Evolutionary conservation across 1,140 invertebrate species (phyloP), one percentile per base, ranked within the genome.

Genomic region (Trachelipus rathkii): DNA sequence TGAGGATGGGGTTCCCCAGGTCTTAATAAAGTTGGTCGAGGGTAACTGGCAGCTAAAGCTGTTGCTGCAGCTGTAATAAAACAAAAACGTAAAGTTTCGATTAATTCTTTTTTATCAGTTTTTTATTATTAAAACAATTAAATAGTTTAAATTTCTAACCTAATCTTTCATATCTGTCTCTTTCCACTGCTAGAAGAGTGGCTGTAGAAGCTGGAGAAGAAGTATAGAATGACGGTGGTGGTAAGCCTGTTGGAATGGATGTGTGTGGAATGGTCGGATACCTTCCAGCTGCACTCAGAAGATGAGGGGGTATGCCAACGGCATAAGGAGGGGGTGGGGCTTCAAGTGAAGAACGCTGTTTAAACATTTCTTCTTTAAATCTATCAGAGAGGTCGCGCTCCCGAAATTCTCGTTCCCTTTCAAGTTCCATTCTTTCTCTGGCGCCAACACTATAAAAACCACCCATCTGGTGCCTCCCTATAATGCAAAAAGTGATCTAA

Each of bases 331-430:
- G 50, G 19, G 50, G 50, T 3, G 50, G 50, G 11, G 50, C 50
- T 60, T 60, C 50, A 19, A 60, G 50, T 13, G 50, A 60, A 8
- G 50, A 60, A 60, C 50, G 50, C 50, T 60, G 50, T 60, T 60
- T 60, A 60, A 60, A 60, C 50, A 60, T 60, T 60, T 60, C 50
- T 19, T 60, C 50, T 60, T 60, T 60, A 19, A 60, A 15, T 13
- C 50, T 13, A 60, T 60, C 50, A 60, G 11, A 15, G 50, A 60
- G 50, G 50, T 60, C 50, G 11, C 50, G 11, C 8, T 60, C 50
- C 1, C 50, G 11, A 13, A 60, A 60, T 19, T 60, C 50, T 19
- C 50, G 11, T 19, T 60, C 50, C 8, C 50, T 60, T 19, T 60
- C 50, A 4, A 60, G 19, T 19, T 60, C 50, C 19, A 60, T 60